A percentile compares a stretch with the other conserved stretches of the same genome.
Evolutionary conservation across 2,113 vertebrate species (phyloP).

Genomic region (Mormyrus lacerda): DNA sequence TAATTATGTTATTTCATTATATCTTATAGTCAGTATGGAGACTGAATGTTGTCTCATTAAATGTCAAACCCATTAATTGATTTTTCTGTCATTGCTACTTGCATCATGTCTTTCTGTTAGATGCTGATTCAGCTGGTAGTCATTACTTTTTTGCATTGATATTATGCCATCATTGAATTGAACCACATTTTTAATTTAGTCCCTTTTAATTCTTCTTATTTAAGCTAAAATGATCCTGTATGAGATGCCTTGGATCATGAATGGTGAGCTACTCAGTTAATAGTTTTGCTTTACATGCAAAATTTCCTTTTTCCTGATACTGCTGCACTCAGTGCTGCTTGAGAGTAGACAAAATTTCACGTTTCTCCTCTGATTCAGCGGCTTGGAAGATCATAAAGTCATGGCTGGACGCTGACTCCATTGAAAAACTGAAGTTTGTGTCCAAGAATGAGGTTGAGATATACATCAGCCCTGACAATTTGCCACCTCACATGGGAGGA

Average conservation of each 20-base stretch:
- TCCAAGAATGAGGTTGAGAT: conserved; percentile 76
- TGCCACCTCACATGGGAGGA: conserved; percentile 89
- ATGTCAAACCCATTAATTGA: not conserved
- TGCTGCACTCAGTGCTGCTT: not conserved
- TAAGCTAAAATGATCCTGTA: conserved; percentile 94
- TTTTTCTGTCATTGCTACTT: not conserved
- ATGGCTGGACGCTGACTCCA: conserved; percentile 90
- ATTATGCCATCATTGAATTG: not conserved
- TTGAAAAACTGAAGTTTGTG: conserved; percentile 83
- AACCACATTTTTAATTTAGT: not conserved
- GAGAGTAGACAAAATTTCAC: not conserved
- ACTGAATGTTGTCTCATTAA: not conserved
- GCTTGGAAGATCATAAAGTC: conserved; percentile 93
- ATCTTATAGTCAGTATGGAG: not conserved
- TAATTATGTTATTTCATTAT: not conserved
- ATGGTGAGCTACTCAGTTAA: conserved; percentile 64
- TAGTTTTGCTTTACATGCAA: not conserved
- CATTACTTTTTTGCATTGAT: not conserved
- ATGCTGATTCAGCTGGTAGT: not conserved
- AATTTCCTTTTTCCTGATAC: not conserved
- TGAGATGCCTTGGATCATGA: conserved; percentile 99
- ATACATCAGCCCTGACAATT: conserved; percentile 73
- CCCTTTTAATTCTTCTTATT: conserved; percentile 39
- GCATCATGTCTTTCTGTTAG: not conserved
- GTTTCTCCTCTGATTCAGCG: conserved; percentile 56